These are phyloP conservation scores for Morpho helenor DNA, from an alignment of 2,888 invertebrate genomes.

Conservation along the genomic window DNA sequence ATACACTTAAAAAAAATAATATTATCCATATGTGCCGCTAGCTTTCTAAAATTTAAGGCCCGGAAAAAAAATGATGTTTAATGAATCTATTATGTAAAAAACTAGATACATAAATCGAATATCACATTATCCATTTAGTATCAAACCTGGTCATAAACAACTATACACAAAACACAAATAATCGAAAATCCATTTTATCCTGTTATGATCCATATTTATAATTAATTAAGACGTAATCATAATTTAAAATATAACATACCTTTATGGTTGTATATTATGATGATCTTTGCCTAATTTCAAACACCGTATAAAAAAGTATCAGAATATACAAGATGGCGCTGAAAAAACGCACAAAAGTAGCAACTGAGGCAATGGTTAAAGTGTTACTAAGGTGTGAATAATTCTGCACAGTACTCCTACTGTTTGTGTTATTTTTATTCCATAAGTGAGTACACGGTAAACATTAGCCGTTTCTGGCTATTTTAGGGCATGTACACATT, in stretches of 20 bases:
- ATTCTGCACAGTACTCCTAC: conserved; percentile 39
- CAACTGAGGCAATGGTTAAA: conserved; percentile 49
- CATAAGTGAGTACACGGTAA: conserved; percentile 36
- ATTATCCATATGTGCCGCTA: no score
- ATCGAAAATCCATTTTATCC: no score
- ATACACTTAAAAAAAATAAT: no score
- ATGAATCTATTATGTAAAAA: no score
- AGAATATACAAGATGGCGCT: conserved; percentile 23
- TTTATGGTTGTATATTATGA: not conserved
- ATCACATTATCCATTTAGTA: no score
- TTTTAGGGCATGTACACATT: conserved; percentile 6
- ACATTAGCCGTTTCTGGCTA: conserved; percentile 18
- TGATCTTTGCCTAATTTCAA: not conserved
- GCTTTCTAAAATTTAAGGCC: no score
- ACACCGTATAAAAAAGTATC: not conserved
- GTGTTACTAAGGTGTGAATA: conserved; percentile 56
- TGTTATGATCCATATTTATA: no score
- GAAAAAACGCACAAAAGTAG: conserved; percentile 52
- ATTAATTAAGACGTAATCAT: no score
- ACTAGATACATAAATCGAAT: no score
- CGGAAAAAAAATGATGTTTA: no score
- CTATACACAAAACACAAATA: no score
- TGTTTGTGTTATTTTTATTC: conserved; percentile 64
- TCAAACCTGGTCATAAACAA: no score
- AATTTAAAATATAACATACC: not conserved